A percentile compares a stretch with the other conserved stretches of the same genome.
Evolutionary conservation across 2,888 invertebrate genomes (phyloP).

Genomic region (Dusona sp.): DNA sequence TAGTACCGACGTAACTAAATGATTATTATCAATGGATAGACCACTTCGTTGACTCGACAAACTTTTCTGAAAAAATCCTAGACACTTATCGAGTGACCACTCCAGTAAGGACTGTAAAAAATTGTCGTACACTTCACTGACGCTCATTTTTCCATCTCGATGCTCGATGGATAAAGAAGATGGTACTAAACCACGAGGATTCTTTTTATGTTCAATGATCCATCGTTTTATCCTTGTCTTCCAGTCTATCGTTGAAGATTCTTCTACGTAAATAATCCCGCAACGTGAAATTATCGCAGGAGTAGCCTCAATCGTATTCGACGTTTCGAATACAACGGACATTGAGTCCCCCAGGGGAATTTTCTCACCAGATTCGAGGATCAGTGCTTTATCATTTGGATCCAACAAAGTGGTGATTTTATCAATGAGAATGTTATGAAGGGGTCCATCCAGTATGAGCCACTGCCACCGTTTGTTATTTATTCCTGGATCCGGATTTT

Average conservation of each 20-base stretch:
- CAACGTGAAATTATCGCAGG: constrained; percentile 88
- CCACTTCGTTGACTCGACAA: constrained; percentile 77
- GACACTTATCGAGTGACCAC: constrained; percentile 87
- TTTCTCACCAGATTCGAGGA: constrained; percentile 87
- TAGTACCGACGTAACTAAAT: constrained; percentile 81
- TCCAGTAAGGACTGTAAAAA: constrained; percentile 82
- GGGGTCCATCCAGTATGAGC: constrained; percentile 88
- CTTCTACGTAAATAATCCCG: constrained; percentile 88
- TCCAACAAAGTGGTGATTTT: constrained; percentile 87
- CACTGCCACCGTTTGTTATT: constrained; percentile 85
- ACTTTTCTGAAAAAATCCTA: constrained; percentile 86
- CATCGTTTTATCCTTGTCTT: constrained; percentile 82
- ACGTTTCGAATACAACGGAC: constrained; percentile 88
- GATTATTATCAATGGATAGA: constrained; percentile 77
- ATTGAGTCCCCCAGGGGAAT: constrained; percentile 85
- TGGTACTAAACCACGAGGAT: constrained; percentile 1
- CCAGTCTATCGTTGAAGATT: constrained; percentile 86
- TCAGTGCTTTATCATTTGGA: constrained; percentile 85
- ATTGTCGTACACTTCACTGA: constrained; percentile 72
- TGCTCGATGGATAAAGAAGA: background rate
- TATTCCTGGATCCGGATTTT: constrained; percentile 70
- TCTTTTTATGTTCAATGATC: constrained; percentile 56
- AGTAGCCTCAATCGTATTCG: constrained; percentile 86
- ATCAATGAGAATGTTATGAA: constrained; percentile 87
- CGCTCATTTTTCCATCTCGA: background rate